phyloP scores from a whole-genome alignment of 1,140 invertebrate genomes.

The Drosophila nasuta region DNA sequence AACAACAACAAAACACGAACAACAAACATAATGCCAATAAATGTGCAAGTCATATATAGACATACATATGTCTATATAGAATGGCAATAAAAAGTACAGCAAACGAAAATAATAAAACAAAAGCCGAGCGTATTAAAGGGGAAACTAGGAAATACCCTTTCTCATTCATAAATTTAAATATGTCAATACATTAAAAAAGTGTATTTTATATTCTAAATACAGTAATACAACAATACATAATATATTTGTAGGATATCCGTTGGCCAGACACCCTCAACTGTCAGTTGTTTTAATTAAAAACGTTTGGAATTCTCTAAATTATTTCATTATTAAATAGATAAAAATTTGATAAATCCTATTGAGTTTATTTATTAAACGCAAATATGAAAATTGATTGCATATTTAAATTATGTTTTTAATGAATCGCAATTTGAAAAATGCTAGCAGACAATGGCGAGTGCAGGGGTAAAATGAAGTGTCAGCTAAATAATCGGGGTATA shows the following conservation, averaged over 20 bases:
- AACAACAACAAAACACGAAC: constrained; percentile 52
- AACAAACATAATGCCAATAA: constrained; percentile 37
- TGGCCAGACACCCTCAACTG: background rate
- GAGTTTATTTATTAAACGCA: constrained; percentile 27
- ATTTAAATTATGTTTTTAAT: constrained; percentile 44
- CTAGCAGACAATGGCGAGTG: no score
- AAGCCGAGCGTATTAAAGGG: background rate
- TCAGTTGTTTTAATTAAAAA: constrained; percentile 25
- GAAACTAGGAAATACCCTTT: background rate
- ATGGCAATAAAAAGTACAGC: constrained; percentile 16
- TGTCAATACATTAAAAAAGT: no score
- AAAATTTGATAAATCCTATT: constrained; percentile 19
- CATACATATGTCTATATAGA: constrained; percentile 18
- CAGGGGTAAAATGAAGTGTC: no score
- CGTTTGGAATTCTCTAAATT: constrained; percentile 12
- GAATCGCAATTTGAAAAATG: constrained; percentile 57
- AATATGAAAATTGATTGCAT: constrained; percentile 43
- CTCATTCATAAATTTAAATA: background rate
- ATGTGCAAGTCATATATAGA: constrained; percentile 29
- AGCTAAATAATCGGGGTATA: no score
- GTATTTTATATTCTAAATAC: background rate
- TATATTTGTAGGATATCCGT: background rate
- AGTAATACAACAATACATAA: background rate
- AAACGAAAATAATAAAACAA: constrained; percentile 1
- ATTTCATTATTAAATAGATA: constrained; percentile 29